phyloP scores from a whole-genome alignment of 2,113 vertebrate genomes.

The Erpornis zantholeuca region DNA sequence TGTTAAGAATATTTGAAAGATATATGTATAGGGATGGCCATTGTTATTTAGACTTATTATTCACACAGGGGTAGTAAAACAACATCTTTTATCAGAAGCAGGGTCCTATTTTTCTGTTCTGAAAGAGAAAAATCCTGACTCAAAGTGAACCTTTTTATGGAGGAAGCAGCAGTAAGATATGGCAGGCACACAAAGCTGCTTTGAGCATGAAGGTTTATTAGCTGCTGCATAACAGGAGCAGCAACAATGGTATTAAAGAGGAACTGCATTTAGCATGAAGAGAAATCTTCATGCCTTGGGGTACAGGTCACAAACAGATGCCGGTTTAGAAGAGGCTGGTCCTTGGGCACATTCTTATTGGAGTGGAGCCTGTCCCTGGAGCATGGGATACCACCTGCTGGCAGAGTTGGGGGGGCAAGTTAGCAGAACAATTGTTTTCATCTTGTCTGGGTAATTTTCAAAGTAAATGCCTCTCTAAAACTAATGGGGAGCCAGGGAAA shows the following conservation, averaged over 20 bases:
- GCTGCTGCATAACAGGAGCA: slow-evolving; percentile 15
- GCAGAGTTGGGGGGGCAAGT: neutral
- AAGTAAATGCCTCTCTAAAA: neutral
- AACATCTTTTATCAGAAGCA: slow-evolving; percentile 14
- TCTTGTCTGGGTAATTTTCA: neutral
- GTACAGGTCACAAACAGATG: neutral
- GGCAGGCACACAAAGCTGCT: slow-evolving; percentile 38
- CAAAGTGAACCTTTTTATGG: neutral
- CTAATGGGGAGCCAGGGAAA: neutral
- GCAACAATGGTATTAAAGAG: slow-evolving; percentile 24
- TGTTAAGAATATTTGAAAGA: slow-evolving; percentile 8
- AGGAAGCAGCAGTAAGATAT: slow-evolving; percentile 16
- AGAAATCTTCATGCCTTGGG: neutral
- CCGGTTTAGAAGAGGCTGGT: neutral
- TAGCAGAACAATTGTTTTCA: neutral
- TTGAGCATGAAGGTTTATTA: slow-evolving; percentile 36
- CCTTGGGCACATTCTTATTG: neutral
- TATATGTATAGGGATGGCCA: neutral
- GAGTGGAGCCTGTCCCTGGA: neutral
- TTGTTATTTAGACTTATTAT: slow-evolving; percentile 28
- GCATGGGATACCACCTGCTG: neutral
- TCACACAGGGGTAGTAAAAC: slow-evolving; percentile 12
- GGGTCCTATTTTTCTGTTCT: neutral
- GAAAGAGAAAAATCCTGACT: slow-evolving; percentile 33
- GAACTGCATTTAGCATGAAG: neutral